phyloP scores from a whole-genome alignment of 2,888 invertebrate genomes.

The Cantharis lateralis region DNA sequence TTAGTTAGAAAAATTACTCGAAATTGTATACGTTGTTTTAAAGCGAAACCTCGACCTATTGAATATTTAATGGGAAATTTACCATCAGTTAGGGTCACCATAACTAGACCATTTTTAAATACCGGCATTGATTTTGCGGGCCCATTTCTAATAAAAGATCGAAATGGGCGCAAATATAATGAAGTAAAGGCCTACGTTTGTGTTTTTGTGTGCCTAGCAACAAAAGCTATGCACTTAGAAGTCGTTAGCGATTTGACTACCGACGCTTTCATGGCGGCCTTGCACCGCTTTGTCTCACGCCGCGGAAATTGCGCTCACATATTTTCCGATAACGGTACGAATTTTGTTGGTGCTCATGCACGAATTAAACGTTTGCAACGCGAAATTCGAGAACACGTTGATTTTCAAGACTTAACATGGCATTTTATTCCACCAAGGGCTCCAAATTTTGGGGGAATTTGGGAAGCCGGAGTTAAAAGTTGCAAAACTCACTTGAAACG shows the following conservation, averaged over 20 bases:
- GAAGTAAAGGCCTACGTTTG: constrained; percentile 20
- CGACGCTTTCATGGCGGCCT: constrained; percentile 24
- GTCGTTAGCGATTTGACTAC: constrained; percentile 30
- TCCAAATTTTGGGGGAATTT: too few relatives aligned
- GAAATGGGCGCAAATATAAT: constrained; percentile 24
- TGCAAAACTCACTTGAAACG: too few relatives aligned
- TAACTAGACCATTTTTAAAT: constrained; percentile 35
- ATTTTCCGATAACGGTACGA: constrained; percentile 32
- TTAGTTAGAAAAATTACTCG: not conserved
- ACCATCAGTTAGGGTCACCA: constrained; percentile 34
- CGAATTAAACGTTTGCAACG: too few relatives aligned
- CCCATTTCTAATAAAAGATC: constrained; percentile 34
- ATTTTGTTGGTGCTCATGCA: constrained; percentile 23
- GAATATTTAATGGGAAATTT: constrained; percentile 39
- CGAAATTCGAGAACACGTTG: too few relatives aligned
- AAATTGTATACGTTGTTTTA: constrained; percentile 10
- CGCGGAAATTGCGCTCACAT: constrained; percentile 19
- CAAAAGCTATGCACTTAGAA: constrained; percentile 37
- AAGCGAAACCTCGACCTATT: constrained; percentile 6
- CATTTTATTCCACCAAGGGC: too few relatives aligned
- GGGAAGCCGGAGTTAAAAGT: too few relatives aligned
- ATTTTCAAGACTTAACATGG: too few relatives aligned
- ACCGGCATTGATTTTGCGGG: constrained; percentile 42
- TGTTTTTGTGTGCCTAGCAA: constrained; percentile 39
- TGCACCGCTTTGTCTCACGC: constrained; percentile 29